Evolutionary conservation across 2,797 vertebrate genomes (phyloP).

Genomic region (Sarcoramphus papa): DNA sequence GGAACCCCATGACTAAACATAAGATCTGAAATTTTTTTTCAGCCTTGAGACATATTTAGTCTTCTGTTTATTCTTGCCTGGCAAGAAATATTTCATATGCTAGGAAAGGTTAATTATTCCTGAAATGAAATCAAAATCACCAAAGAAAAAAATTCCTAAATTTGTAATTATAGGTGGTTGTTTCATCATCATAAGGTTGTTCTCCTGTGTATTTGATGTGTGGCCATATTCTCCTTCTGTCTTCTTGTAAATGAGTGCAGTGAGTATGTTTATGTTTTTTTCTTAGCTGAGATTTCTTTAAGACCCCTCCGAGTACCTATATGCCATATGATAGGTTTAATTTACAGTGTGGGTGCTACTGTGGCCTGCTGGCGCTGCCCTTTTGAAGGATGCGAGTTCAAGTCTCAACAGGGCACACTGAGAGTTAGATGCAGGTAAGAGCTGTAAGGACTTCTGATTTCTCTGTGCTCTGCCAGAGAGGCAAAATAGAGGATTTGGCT

Average conservation of each 20-base stretch:
- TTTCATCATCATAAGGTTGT: neutral
- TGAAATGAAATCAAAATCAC: constrained; percentile 41
- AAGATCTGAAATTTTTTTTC: neutral
- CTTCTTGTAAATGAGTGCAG: neutral
- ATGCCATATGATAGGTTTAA: neutral
- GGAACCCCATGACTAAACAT: neutral
- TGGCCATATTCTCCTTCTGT: neutral
- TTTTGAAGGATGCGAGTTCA: neutral
- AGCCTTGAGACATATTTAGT: constrained; percentile 21
- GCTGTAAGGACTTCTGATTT: neutral
- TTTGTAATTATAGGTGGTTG: neutral
- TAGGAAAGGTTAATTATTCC: constrained; percentile 48
- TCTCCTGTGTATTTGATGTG: neutral
- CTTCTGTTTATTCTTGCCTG: constrained; percentile 41
- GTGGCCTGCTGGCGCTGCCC: neutral
- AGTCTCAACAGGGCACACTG: neutral
- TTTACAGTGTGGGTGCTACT: neutral
- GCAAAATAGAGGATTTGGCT: neutral
- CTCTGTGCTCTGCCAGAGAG: neutral
- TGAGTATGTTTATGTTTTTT: neutral
- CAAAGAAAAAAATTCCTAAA: neutral
- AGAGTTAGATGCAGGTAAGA: neutral
- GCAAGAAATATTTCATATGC: constrained; percentile 10
- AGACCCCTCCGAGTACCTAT: neutral
- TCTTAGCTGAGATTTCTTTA: neutral